These are phyloP conservation scores for Anagyrus pseudococci DNA, from an alignment of 2,888 invertebrate species.

Conservation along the genomic window DNA sequence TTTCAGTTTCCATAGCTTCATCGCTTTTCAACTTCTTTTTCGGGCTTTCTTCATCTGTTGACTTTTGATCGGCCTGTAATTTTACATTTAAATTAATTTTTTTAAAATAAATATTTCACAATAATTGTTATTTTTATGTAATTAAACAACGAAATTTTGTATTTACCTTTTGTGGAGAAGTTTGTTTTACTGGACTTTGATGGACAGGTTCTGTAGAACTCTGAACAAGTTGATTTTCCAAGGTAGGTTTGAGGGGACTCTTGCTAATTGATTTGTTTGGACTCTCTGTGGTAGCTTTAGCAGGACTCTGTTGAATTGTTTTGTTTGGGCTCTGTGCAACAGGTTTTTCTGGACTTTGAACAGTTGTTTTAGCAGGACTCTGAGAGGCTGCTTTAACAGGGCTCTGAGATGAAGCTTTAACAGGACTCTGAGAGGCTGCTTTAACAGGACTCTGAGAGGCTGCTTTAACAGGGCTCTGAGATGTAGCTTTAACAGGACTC, in stretches of 20 bases:
- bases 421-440: neutral
- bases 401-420: constrained; percentile 11
- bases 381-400: constrained; percentile 7
- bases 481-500: constrained; percentile 13
- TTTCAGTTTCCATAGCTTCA: constrained; percentile 25
- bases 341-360: constrained; percentile 18
- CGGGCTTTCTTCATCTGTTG: too few relatives aligned
- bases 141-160: too few relatives aligned
- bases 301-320: constrained; percentile 3
- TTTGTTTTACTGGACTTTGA: constrained; percentile 51
- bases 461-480: constrained; percentile 14
- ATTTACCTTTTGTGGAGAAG: constrained; percentile 19
- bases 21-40: constrained; percentile 25
- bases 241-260: too few relatives aligned
- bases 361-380: constrained; percentile 16
- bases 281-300: neutral
- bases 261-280: constrained; percentile 3
- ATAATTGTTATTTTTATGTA: too few relatives aligned
- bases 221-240: too few relatives aligned
- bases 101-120: neutral
- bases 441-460: constrained; percentile 12
- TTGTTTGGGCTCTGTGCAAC: neutral
- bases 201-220: constrained; percentile 41
- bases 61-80: constrained; percentile 53
- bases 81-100: constrained; percentile 2